phyloP scores from a whole-genome alignment of 2,113 vertebrate genomes.

The Edolisoma coerulescens region DNA sequence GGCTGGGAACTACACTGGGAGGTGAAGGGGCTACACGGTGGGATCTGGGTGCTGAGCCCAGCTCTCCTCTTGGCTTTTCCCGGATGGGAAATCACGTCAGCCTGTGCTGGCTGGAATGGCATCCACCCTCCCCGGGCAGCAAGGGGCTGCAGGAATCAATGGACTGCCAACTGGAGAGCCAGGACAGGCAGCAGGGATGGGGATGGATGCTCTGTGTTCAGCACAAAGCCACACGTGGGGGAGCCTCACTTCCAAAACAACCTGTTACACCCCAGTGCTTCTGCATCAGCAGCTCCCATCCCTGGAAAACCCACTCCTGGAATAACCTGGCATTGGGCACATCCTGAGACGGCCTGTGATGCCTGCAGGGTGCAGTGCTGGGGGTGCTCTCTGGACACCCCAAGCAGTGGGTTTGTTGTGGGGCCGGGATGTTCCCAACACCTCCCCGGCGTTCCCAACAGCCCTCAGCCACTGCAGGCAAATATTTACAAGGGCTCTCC shows the following conservation, averaged over 20 bases:
- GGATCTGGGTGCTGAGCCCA: background rate
- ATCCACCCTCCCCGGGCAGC: background rate
- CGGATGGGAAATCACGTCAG: fast-evolving
- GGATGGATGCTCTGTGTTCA: background rate
- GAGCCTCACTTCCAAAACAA: background rate
- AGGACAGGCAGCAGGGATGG: background rate
- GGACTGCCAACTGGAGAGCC: background rate
- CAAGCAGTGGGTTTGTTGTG: fast-evolving
- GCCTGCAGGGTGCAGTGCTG: fast-evolving
- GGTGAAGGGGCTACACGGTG: fast-evolving
- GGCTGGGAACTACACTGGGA: background rate
- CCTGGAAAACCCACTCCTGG: background rate
- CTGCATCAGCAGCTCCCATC: background rate
- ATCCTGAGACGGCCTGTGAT: fast-evolving
- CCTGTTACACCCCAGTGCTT: background rate
- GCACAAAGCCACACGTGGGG: background rate
- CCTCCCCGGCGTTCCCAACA: background rate
- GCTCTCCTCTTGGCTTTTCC: background rate
- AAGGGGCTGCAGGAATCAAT: background rate
- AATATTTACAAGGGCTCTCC: slow-evolving; percentile 52
- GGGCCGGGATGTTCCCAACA: background rate
- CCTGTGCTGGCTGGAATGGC: background rate
- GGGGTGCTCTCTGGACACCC: fast-evolving
- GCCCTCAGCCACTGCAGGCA: background rate
- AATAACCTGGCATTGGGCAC: fast-evolving